These are phyloP conservation scores for Cichlasoma orientale DNA, from an alignment of 2,797 vertebrate species.

Conservation along the genomic window DNA sequence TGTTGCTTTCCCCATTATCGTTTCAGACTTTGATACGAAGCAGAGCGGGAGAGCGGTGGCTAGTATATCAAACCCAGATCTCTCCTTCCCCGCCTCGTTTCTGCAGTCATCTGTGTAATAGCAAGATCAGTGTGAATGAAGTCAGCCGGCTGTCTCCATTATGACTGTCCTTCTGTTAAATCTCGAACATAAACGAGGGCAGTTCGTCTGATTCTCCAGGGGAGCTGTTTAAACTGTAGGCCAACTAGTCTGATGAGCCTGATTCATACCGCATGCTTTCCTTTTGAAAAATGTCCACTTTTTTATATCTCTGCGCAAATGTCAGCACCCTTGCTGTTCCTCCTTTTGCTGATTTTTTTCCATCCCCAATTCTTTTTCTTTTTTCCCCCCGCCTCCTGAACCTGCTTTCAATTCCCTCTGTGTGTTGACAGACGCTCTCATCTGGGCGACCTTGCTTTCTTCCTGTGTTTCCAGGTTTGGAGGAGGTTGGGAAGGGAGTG, in stretches of 20 bases:
- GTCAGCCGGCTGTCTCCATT: slow-evolving; percentile 63
- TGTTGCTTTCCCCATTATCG: slow-evolving; percentile 64
- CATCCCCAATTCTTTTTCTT: background rate
- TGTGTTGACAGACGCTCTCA: slow-evolving; percentile 76
- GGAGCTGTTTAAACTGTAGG: slow-evolving; percentile 28
- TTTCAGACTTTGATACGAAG: slow-evolving; percentile 62
- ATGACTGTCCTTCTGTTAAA: slow-evolving; percentile 60
- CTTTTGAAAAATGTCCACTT: slow-evolving; percentile 54
- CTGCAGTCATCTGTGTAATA: slow-evolving; percentile 68
- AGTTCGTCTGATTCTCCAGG: slow-evolving; percentile 24
- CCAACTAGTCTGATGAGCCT: slow-evolving; percentile 46
- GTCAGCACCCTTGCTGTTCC: slow-evolving; percentile 35
- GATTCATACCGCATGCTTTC: slow-evolving; percentile 59
- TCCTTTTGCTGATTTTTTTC: slow-evolving; percentile 20
- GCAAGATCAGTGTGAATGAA: slow-evolving; percentile 66
- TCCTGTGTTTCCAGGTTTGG: slow-evolving; percentile 71
- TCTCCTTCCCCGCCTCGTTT: slow-evolving; percentile 30
- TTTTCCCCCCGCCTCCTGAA: slow-evolving; percentile 18
- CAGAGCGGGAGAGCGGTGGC: slow-evolving; percentile 51
- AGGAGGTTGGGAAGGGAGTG: slow-evolving; percentile 42
- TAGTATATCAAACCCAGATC: slow-evolving; percentile 67
- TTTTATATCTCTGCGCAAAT: slow-evolving; percentile 37
- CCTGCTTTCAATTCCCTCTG: slow-evolving; percentile 67
- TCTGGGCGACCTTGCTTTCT: slow-evolving; percentile 73
- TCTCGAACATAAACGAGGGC: slow-evolving; percentile 40